A percentile compares a stretch with the other conserved stretches of the same genome.
Conservation (phyloP, 2,797 vertebrate species). For the Schizopygopsis pylzovi region DNA sequence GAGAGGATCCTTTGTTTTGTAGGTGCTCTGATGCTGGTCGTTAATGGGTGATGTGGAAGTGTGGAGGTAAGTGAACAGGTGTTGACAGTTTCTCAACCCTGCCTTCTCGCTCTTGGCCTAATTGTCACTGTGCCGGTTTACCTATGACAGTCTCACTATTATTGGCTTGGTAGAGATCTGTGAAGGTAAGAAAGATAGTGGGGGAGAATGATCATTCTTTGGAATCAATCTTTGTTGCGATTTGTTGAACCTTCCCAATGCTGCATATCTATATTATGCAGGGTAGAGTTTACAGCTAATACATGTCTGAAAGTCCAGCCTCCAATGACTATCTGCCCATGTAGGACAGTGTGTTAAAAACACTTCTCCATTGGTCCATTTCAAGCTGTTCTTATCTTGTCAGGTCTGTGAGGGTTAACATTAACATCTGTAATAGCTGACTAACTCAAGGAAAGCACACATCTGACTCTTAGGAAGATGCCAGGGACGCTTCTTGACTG, state of each 20-base stretch:
- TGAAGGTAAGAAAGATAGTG: background rate
- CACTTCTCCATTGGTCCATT: background rate
- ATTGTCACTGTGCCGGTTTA: background rate
- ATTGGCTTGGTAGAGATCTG: background rate
- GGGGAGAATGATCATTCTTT: background rate
- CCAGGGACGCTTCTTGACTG: background rate
- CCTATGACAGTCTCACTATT: background rate
- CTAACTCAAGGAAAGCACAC: background rate
- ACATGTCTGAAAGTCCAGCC: background rate
- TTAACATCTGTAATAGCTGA: background rate
- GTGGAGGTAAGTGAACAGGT: no score
- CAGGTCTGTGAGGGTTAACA: background rate
- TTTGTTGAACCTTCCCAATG: background rate
- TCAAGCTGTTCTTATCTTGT: background rate
- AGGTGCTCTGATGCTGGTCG: background rate
- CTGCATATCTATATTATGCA: background rate
- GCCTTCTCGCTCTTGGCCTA: background rate
- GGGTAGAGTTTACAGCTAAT: background rate
- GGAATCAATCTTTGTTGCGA: background rate
- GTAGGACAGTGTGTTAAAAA: background rate
- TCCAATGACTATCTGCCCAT: background rate
- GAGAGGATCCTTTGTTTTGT: background rate
- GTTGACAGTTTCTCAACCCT: background rate
- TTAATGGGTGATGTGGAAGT: background rate
- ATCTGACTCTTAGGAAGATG: background rate